Evolutionary conservation across 2,888 invertebrate genomes (phyloP).

Genomic region (Cheilosia vulpina): DNA sequence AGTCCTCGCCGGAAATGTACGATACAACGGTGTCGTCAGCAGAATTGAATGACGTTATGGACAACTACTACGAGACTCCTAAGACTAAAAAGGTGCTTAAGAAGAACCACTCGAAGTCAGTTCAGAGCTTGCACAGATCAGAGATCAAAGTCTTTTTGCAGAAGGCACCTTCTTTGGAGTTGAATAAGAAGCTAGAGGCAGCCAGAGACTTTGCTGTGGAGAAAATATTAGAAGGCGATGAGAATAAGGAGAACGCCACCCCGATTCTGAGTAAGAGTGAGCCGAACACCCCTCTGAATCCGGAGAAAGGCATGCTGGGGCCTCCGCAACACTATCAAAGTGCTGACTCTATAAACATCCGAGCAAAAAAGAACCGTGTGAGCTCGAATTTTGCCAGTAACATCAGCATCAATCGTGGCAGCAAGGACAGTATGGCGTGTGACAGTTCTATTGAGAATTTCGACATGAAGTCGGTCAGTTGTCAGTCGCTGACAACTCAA

Average conservation of each 20-base stretch:
- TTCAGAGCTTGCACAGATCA: constrained; percentile 81
- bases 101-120: constrained; percentile 81
- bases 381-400: constrained; percentile 77
- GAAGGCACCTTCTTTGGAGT: constrained; percentile 81
- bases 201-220: constrained; percentile 77
- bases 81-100: constrained; percentile 73
- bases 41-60: constrained; percentile 56
- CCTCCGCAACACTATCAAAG: constrained; percentile 80
- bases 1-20: constrained; percentile 55
- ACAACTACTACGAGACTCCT: constrained; percentile 77
- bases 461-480: constrained; percentile 83
- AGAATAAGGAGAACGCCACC: constrained; percentile 79
- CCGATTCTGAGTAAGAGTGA: constrained; percentile 78
- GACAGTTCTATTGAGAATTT: constrained; percentile 80
- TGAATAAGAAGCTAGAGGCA: constrained; percentile 78
- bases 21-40: constrained; percentile 30
- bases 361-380: constrained; percentile 64
- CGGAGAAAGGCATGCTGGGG: constrained; percentile 76
- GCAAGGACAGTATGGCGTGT: constrained; percentile 79
- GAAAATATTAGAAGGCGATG: constrained; percentile 73
- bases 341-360: constrained; percentile 79
- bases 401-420: constrained; percentile 77
- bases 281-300: constrained; percentile 78
- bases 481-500: constrained; percentile 82
- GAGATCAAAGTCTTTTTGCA: constrained; percentile 81